Base-by-base conservation (phyloP, 2,888 invertebrate genomes). In the Noctua fimbriata region DNA sequence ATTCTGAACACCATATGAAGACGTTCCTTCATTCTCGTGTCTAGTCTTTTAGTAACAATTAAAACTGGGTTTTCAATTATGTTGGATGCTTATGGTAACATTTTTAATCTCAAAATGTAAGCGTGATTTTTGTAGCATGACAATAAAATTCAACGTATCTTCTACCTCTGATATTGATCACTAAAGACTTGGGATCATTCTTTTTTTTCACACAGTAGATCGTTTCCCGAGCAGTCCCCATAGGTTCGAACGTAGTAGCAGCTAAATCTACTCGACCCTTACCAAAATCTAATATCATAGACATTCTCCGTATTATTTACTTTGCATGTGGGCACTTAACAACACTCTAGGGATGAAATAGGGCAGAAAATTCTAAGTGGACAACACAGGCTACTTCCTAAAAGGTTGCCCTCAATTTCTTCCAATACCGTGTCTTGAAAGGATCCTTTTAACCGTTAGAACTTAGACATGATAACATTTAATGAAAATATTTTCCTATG, bases 31-130 rank as follows among this genome's bases (percentile, higher is more conserved):
- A 73, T 86, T 84, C 74, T 65, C 47, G 55, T 69, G 81, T 81
- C 88, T 84, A 80, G 72, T 84, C 72, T 80, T 55, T 73, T 65
- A 55, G 69, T 66, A 32, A 36, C 70, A 87, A 77, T 85, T 73
- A 85, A 18, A 85, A 76, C 74, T 28, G 18, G 4, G 76, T 24
- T 71, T 71, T 52, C 73, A 71, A 71, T 87, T 73, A 55, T 65
- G 70, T 58, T 69, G 69, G 32, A 73, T 79, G n/a, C 70, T 47
- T 73, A 14, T 28, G 41, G n/a, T 44, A 60, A 60, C 28, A 73
- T 10, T 67, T 67, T 44, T 63, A 58, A 32, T 44, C n/a, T 73
- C 3, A 21, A 44, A 7, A 18, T 67, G 70, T 44, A 14, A n/a
- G 55, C 21, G 16, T 58, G 36, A 0, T 32, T 72, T 65, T 67